Base-by-base conservation (phyloP, 2,888 invertebrate genomes). In the Cataglyphis livida region DNA sequence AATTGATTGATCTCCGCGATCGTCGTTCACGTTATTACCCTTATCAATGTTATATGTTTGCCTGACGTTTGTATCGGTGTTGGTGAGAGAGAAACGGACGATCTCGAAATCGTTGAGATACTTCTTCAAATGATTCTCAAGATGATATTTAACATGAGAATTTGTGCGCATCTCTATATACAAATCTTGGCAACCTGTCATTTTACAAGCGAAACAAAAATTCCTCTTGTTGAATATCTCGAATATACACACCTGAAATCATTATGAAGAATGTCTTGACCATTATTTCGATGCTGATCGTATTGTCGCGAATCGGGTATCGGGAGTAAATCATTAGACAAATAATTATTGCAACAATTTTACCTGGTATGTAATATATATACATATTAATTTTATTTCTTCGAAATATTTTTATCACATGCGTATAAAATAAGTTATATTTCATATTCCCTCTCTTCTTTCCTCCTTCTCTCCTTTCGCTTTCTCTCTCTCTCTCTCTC, bases 241-340 rank as follows among this genome's bases (percentile, higher is more conserved):
- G 21, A 5, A 35, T 21, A 35, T 21, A 2, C 35, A 21, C n/a
- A 5, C 54, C 9, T 51, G 9, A 32, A 32, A 51, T 35, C 1
- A 5, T 15, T 21, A 15, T 3, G 0, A 15, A 15, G 15, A 15
- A 35, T 12, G 0, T 66, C 28, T 66, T 12, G 6, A 9, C 1
- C n/a, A 5, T 65, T 65, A 10, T 65, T 65, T 35, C 7, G 21
- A 48, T n/a, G 3, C 3, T 18, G 32, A 32, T 12, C 48, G 48
- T 21, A 15, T 35, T 18, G 21, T 68, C 9, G n/a, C 12, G 51
- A 48, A 48, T 48, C 68, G 48, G 7, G 6, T 70, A 18, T 70
- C 35, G 54, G 54, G 54, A 70, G 51, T 54, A 35, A 71, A 71
- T 71, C 54, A 54, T 21, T 54, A 51, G 35, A 54, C 25, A 35